phyloP scores from a whole-genome alignment of 2,113 vertebrate species.

The Cettia cetti region DNA sequence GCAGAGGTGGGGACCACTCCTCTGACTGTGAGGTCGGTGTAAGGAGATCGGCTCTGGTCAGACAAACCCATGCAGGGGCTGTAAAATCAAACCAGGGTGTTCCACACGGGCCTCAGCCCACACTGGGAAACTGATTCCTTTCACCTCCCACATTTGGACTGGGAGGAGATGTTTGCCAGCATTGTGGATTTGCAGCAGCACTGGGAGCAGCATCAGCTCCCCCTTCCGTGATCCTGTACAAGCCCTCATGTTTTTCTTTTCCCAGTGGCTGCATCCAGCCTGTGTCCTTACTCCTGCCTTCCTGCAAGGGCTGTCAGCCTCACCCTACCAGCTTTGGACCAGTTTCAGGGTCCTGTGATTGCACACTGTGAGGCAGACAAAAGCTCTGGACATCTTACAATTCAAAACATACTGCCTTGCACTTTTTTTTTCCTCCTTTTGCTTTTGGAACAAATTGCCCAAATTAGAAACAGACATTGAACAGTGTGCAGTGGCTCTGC shows the following conservation, averaged over 20 bases:
- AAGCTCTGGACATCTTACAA: slow-evolving; percentile 16
- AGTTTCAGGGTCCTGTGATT: background rate
- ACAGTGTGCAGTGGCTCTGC: background rate
- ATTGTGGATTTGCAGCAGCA: background rate
- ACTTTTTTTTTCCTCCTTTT: background rate
- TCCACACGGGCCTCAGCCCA: rapidly evolving
- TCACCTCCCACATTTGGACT: background rate
- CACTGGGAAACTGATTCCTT: background rate
- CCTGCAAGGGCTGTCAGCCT: background rate
- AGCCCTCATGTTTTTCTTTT: rapidly evolving
- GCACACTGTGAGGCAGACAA: slow-evolving; percentile 14
- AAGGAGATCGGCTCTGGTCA: background rate
- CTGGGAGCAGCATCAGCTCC: background rate
- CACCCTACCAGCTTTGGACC: background rate
- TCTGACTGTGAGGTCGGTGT: rapidly evolving
- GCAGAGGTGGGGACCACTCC: background rate
- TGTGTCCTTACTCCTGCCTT: background rate
- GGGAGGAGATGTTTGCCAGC: background rate
- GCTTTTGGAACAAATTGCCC: slow-evolving; percentile 54
- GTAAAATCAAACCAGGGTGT: background rate
- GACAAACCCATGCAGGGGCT: background rate
- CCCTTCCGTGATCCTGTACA: background rate
- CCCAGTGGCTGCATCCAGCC: background rate
- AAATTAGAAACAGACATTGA: slow-evolving; percentile 59
- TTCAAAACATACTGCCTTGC: slow-evolving; percentile 18